A percentile compares a stretch with the other conserved stretches of the same genome.
phyloP scores from a whole-genome alignment of 2,797 vertebrate species.

The Enteromius mattozi region DNA sequence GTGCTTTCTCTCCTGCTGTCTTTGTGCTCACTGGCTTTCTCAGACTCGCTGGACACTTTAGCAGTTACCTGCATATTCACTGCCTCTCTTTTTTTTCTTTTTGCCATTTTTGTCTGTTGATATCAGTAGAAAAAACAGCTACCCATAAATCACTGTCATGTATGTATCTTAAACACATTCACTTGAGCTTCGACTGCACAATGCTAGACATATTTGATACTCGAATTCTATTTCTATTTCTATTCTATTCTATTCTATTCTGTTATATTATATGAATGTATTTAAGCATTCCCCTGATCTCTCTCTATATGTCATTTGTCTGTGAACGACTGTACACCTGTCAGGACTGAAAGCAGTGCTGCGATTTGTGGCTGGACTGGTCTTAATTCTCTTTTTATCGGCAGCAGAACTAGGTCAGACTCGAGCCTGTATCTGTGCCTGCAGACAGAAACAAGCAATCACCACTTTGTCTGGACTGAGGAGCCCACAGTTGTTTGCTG shows the following conservation, averaged over 20 bases:
- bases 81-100: neutral
- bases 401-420: slow-evolving; percentile 58
- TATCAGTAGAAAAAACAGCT: neutral
- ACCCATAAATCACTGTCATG: neutral
- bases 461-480: slow-evolving; percentile 27
- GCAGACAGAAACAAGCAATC: slow-evolving; percentile 48
- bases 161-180: slow-evolving; percentile 12
- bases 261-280: neutral
- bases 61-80: slow-evolving; percentile 21
- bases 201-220: neutral
- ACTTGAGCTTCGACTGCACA: neutral
- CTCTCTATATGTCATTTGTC: slow-evolving; percentile 1
- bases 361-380: slow-evolving; percentile 18
- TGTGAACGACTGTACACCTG: slow-evolving; percentile 27
- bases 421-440: slow-evolving; percentile 37
- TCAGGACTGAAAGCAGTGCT: slow-evolving; percentile 22
- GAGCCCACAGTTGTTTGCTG: slow-evolving; percentile 27
- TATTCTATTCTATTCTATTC: slow-evolving; percentile 1
- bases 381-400: slow-evolving; percentile 51
- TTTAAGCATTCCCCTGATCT: slow-evolving; percentile 4
- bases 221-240: neutral
- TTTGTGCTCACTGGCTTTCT: slow-evolving; percentile 41
- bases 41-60: slow-evolving; percentile 33
- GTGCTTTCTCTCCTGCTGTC: slow-evolving; percentile 41
- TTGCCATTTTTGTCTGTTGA: neutral